A percentile compares a stretch with the other conserved stretches of the same genome.
phyloP scores from a whole-genome alignment of 2,797 vertebrate genomes.

The Typhlichthys subterraneus region DNA sequence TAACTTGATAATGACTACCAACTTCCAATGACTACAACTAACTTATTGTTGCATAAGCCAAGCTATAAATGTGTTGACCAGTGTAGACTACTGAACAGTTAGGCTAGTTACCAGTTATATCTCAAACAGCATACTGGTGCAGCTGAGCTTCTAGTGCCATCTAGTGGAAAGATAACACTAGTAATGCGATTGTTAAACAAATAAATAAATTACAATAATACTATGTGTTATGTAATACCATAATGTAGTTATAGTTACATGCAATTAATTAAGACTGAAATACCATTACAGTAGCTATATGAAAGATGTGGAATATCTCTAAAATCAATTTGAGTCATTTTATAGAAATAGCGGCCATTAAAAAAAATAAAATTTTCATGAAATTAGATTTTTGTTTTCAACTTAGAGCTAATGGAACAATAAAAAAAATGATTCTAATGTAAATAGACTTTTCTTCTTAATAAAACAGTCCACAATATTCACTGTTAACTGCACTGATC shows the following conservation, averaged over 20 bases:
- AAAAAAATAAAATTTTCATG: constrained; percentile 26
- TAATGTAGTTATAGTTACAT: neutral
- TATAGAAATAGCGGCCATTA: constrained; percentile 30
- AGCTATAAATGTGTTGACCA: neutral
- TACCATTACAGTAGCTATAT: neutral
- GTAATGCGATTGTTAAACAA: neutral
- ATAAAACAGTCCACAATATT: constrained; percentile 62
- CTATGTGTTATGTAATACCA: neutral
- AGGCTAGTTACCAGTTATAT: constrained; percentile 1
- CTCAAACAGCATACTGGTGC: constrained; percentile 12
- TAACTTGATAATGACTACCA: neutral
- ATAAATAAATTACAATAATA: neutral
- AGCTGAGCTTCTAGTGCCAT: constrained; percentile 82
- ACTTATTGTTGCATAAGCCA: neutral
- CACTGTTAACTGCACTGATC: constrained; percentile 45
- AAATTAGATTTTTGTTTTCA: constrained; percentile 36
- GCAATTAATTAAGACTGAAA: neutral
- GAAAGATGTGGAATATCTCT: neutral
- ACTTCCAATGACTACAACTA: no score
- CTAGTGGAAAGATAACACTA: constrained; percentile 74
- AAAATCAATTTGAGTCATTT: constrained; percentile 26
- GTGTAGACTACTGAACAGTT: no score
- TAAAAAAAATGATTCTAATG: constrained; percentile 45
- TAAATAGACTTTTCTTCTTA: constrained; percentile 50
- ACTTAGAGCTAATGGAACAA: constrained; percentile 26